phyloP scores from a whole-genome alignment of 2,113 vertebrate genomes.

The Actinemys pallida region DNA sequence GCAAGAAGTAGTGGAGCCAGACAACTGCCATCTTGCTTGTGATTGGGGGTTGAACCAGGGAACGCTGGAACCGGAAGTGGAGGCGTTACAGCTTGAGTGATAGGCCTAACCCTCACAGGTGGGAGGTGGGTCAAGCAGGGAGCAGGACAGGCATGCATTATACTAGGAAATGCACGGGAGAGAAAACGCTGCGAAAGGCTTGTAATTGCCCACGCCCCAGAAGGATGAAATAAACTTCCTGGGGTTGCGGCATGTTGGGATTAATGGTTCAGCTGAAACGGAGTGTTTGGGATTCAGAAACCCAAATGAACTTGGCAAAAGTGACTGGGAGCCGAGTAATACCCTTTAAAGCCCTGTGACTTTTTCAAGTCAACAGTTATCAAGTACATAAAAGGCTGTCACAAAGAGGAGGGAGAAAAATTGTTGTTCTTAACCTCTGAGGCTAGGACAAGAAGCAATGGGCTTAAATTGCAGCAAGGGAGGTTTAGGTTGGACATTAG shows the following conservation, averaged over 20 bases:
- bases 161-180: neutral
- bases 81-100: neutral
- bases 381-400: no score
- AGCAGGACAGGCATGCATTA: neutral
- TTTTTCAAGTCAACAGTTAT: no score
- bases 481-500: no score
- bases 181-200: neutral
- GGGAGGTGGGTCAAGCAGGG: neutral
- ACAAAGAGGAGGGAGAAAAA: no score
- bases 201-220: neutral
- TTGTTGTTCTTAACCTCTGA: no score
- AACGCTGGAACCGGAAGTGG: neutral
- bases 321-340: neutral
- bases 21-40: neutral
- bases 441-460: no score
- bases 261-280: neutral
- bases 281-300: neutral
- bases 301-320: neutral
- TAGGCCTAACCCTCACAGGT: neutral
- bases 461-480: no score
- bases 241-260: neutral
- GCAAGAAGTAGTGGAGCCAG: no score
- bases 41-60: neutral
- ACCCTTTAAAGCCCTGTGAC: neutral
- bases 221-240: neutral